Percentiles rank a stretch among this genome's conserved stretches.
Evolutionary conservation across 1,140 invertebrate genomes (phyloP).

Genomic region (Listronotus bonariensis): DNA sequence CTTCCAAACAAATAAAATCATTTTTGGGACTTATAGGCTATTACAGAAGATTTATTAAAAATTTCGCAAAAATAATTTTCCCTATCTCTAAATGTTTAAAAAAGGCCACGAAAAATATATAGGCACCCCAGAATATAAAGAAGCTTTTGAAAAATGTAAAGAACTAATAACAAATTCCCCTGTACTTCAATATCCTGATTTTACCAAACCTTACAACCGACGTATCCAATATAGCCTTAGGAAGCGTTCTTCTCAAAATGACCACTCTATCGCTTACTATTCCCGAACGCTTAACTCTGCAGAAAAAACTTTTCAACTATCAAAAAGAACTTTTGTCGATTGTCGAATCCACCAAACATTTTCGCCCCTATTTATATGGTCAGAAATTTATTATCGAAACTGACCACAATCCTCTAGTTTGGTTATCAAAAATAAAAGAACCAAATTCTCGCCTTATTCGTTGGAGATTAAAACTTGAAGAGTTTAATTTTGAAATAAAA

Average conservation of each 20-base stretch:
- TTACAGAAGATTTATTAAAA: slow-evolving; percentile 39
- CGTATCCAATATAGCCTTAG: slow-evolving; percentile 51
- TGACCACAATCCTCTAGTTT: too few species aligned
- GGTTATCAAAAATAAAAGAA: too few species aligned
- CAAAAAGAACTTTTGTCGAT: slow-evolving; percentile 48
- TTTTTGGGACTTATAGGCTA: too few species aligned
- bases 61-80: slow-evolving; percentile 9
- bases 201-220: too few species aligned
- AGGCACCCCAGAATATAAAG: neutral
- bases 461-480: too few species aligned
- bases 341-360: slow-evolving; percentile 32
- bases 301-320: slow-evolving; percentile 44
- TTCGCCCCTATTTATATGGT: too few species aligned
- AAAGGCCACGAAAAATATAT: too few species aligned
- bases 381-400: too few species aligned
- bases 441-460: too few species aligned
- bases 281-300: slow-evolving; percentile 44
- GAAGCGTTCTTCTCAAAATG: slow-evolving; percentile 51
- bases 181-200: too few species aligned
- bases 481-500: too few species aligned
- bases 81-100: slow-evolving; percentile 41
- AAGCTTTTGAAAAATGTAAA: slow-evolving; percentile 47
- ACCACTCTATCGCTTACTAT: too few species aligned
- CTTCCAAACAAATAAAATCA: slow-evolving; percentile 21
- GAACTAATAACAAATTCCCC: slow-evolving; percentile 46